phyloP scores from a whole-genome alignment of 2,113 vertebrate species.

The Cyphomyrus discorhynchus region DNA sequence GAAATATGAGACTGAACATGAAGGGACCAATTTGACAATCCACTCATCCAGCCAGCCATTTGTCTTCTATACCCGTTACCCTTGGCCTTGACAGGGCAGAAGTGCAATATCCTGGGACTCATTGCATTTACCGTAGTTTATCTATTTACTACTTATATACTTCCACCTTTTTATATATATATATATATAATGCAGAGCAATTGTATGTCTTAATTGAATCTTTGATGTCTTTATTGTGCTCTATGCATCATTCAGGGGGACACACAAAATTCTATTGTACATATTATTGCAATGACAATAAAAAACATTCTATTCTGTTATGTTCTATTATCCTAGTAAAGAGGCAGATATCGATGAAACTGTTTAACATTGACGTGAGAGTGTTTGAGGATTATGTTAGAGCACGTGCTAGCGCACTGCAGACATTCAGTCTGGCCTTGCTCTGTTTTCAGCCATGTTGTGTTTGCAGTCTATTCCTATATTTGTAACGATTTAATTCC shows the following conservation, averaged over 20 bases:
- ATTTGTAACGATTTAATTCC: not conserved
- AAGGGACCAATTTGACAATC: not conserved
- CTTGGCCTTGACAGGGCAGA: not conserved
- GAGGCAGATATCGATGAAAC: not conserved
- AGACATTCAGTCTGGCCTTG: not conserved
- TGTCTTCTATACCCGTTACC: not conserved
- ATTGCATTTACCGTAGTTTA: not conserved
- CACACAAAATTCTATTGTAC: not conserved
- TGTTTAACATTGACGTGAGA: not conserved
- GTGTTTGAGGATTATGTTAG: not conserved
- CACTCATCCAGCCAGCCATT: not conserved
- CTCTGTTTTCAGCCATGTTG: not conserved
- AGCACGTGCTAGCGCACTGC: not conserved
- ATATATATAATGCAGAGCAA: not conserved
- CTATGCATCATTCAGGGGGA: not conserved
- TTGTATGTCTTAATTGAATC: not conserved
- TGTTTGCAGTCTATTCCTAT: not conserved
- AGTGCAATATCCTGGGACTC: not conserved
- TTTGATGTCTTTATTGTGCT: not conserved
- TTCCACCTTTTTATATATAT: not conserved
- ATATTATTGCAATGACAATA: not conserved
- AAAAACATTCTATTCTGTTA: not conserved
- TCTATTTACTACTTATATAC: not conserved
- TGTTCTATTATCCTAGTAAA: not conserved
- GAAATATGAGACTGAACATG: not conserved